A percentile compares a stretch with the other conserved stretches of the same genome.
Conservation (phyloP, 2,113 vertebrate species). For the Oryzias woworae region DNA sequence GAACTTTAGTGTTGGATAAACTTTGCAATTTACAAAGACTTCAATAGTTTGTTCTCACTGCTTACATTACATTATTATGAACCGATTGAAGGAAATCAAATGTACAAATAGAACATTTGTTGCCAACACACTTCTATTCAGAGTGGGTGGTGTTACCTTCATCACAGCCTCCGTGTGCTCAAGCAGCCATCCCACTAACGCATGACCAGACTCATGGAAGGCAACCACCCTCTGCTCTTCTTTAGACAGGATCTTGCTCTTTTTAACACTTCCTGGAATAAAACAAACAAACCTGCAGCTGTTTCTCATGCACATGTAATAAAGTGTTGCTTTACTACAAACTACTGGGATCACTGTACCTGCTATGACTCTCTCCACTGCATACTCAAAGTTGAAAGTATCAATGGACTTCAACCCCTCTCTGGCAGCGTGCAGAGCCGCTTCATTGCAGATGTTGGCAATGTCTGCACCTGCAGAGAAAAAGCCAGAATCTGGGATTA, state of each 20-base stretch:
- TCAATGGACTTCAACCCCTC: slow-evolving; percentile 90
- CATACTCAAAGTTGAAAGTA: slow-evolving; percentile 91
- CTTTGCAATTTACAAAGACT: too few species aligned
- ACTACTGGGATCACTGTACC: slow-evolving; percentile 68
- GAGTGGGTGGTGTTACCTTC: slow-evolving; percentile 81
- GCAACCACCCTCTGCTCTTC: slow-evolving; percentile 93
- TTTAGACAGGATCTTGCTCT: slow-evolving; percentile 90
- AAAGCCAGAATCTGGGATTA: background rate
- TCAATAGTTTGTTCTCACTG: too few species aligned
- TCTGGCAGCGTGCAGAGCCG: slow-evolving; percentile 91
- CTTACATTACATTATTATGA: too few species aligned
- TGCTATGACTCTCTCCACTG: slow-evolving; percentile 93
- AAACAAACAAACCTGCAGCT: slow-evolving; percentile 7
- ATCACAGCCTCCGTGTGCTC: slow-evolving; percentile 95
- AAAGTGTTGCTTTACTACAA: background rate
- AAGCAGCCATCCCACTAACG: slow-evolving; percentile 92
- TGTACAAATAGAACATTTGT: too few species aligned
- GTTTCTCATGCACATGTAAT: background rate
- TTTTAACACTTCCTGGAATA: slow-evolving; percentile 87
- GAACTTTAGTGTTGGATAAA: too few species aligned
- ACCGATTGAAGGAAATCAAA: too few species aligned
- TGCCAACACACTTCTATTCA: background rate
- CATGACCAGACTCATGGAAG: slow-evolving; percentile 92
- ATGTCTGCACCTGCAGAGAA: slow-evolving; percentile 90
- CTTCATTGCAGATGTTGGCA: slow-evolving; percentile 96